Conservation (phyloP, 2,797 vertebrate species). For the Poeciliopsis gracilis region DNA sequence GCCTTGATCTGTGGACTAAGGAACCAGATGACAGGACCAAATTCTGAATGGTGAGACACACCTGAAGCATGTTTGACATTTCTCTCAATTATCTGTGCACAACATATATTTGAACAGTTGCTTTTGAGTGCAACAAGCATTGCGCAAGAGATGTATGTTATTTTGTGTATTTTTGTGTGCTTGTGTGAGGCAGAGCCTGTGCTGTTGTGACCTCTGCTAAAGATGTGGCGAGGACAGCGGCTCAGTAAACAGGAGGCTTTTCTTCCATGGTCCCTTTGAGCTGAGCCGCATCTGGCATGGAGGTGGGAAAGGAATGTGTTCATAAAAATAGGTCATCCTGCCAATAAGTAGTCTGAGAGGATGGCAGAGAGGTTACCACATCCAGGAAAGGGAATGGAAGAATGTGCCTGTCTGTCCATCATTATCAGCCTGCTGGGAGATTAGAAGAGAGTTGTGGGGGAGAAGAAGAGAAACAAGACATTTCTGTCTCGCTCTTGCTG, state of each 20-base stretch:
- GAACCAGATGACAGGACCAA: slow-evolving; percentile 43
- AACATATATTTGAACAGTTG: slow-evolving; percentile 1
- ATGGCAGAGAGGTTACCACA: slow-evolving; percentile 57
- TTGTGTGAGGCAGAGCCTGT: slow-evolving; percentile 23
- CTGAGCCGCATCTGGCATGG: slow-evolving; percentile 56
- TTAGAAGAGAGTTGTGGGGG: slow-evolving; percentile 33
- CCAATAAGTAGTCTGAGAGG: slow-evolving; percentile 65
- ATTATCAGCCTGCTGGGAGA: slow-evolving; percentile 50
- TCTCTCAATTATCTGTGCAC: background rate
- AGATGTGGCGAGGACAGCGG: slow-evolving; percentile 53
- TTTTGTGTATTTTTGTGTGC: slow-evolving; percentile 8
- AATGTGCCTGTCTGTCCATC: slow-evolving; percentile 55
- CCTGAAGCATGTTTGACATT: slow-evolving; percentile 17
- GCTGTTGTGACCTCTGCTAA: slow-evolving; percentile 65
- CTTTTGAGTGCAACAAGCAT: background rate
- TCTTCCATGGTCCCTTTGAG: slow-evolving; percentile 57
- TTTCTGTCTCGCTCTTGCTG: slow-evolving; percentile 25
- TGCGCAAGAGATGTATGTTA: background rate
- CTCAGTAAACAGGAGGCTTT: slow-evolving; percentile 67
- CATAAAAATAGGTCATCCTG: slow-evolving; percentile 75
- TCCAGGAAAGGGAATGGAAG: slow-evolving; percentile 39
- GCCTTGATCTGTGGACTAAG: slow-evolving; percentile 35
- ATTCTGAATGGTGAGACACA: slow-evolving; percentile 27
- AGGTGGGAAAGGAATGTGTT: slow-evolving; percentile 60
- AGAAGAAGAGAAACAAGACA: slow-evolving; percentile 33